Conservation (phyloP, 2,797 vertebrate genomes). For the Phylloscopus collybita region DNA sequence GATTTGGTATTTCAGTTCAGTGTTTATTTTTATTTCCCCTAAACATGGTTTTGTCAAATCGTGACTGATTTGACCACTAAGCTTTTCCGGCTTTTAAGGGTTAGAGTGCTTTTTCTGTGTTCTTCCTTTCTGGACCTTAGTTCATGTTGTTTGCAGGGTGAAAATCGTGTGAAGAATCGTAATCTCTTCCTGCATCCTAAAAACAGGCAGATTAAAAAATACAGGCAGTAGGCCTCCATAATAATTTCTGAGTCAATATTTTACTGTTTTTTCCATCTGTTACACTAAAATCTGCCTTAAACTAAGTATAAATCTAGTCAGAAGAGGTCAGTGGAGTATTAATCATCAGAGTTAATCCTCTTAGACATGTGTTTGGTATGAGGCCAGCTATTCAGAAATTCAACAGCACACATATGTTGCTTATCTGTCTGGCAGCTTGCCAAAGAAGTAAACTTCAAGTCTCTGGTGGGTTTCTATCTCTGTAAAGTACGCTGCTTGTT, state of each 20-base stretch:
- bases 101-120: neutral
- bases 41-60: neutral
- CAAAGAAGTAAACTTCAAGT: neutral
- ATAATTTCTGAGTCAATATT: constrained; percentile 47
- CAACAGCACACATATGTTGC: neutral
- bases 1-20: neutral
- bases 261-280: constrained; percentile 37
- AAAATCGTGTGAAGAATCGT: neutral
- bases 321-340: constrained; percentile 40
- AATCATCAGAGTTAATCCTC: constrained; percentile 15
- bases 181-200: neutral
- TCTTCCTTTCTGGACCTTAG: neutral
- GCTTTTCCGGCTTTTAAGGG: neutral
- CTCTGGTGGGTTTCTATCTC: neutral
- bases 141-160: neutral
- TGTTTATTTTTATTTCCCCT: neutral
- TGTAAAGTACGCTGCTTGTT: neutral
- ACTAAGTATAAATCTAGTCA: constrained; percentile 10
- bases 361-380: constrained; percentile 26
- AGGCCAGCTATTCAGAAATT: constrained; percentile 38
- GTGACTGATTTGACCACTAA: neutral
- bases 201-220: neutral
- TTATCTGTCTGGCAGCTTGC: constrained; percentile 20
- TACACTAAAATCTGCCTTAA: constrained; percentile 35
- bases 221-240: neutral